Conservation (phyloP, 2,797 vertebrate species). For the Lophotriccus pileatus region DNA sequence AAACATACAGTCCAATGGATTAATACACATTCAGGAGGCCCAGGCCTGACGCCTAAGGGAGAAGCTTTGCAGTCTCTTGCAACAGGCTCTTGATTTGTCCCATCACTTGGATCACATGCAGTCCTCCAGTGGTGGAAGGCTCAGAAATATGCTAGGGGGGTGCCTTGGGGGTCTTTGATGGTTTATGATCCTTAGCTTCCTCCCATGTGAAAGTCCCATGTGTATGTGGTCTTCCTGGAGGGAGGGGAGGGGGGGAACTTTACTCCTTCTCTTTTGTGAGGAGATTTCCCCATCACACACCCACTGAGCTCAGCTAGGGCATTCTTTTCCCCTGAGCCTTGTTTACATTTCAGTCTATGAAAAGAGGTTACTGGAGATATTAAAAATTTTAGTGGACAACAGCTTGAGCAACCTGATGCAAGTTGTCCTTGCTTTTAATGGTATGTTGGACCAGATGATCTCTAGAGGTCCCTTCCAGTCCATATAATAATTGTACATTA, state of each 20-base stretch:
- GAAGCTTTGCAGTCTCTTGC: not conserved
- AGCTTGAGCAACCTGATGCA: not conserved
- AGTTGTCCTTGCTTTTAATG: not conserved
- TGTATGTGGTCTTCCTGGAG: not conserved
- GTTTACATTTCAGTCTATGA: not conserved
- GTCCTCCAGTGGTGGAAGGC: not conserved
- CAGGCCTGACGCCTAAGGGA: not conserved
- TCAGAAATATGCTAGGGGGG: not conserved
- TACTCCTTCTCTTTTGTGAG: not conserved
- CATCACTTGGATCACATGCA: not conserved
- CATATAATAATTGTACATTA: not conserved
- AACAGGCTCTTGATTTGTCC: not conserved
- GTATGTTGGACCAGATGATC: not conserved
- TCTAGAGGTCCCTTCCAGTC: not conserved
- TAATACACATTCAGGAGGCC: not conserved
- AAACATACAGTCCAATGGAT: not conserved
- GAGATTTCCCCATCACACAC: not conserved
- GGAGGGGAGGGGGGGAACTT: not conserved
- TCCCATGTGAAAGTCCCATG: not conserved
- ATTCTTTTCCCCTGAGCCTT: not conserved
- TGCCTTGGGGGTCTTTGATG: not conserved
- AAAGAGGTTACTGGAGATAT: not conserved
- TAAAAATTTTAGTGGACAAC: not conserved
- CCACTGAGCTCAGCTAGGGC: not conserved
- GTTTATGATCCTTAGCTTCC: not conserved